These are phyloP conservation scores for Vidua chalybeata DNA, from an alignment of 2,113 vertebrate genomes.

Conservation along the genomic window DNA sequence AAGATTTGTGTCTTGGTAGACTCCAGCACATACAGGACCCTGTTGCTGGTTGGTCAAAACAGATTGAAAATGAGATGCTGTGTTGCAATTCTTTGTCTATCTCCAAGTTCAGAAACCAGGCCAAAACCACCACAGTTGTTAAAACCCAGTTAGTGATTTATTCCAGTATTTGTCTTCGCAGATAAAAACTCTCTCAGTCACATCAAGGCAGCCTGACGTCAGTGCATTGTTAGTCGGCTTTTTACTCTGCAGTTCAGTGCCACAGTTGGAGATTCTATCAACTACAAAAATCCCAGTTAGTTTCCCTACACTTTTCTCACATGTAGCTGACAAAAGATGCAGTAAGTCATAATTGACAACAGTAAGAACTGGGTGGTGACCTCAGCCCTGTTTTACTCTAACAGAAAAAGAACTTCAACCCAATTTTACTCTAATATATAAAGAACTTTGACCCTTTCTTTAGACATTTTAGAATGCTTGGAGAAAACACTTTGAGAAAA, in stretches of 20 bases:
- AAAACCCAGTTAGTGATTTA: slow-evolving; percentile 7
- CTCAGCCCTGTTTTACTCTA: not conserved
- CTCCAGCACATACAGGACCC: not conserved
- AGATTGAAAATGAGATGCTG: not conserved
- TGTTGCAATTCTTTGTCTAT: not conserved
- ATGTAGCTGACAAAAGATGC: not conserved
- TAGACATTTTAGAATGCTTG: not conserved
- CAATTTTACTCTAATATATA: not conserved
- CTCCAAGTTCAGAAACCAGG: not conserved
- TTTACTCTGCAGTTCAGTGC: not conserved
- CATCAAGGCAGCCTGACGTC: not conserved
- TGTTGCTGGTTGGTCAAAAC: not conserved
- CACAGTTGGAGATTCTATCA: not conserved
- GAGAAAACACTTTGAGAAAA: not conserved
- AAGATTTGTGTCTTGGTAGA: not conserved
- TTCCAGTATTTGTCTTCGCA: not conserved
- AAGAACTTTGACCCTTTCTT: not conserved
- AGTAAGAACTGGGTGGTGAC: not conserved
- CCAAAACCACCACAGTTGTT: not conserved
- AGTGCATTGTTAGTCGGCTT: not conserved
- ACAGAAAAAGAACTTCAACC: not conserved
- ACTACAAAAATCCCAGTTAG: not conserved
- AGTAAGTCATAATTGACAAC: not conserved
- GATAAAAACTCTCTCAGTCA: not conserved
- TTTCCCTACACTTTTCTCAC: not conserved